Evolutionary conservation across 2,797 vertebrate species (phyloP).

Genomic region (Phyllotis vaccarum): DNA sequence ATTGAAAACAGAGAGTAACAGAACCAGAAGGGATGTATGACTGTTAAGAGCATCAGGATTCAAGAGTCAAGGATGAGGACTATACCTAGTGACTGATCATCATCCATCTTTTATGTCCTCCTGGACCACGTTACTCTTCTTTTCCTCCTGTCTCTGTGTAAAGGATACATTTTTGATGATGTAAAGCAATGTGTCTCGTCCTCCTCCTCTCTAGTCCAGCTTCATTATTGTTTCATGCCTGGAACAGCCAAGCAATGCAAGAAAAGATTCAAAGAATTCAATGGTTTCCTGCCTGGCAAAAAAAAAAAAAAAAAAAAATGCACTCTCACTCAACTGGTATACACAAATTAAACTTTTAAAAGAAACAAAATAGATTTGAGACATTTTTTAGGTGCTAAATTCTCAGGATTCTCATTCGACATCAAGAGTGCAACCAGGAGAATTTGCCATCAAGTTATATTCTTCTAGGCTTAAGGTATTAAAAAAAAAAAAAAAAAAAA

Average conservation of each 20-base stretch:
- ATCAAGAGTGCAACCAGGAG: background rate
- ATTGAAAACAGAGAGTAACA: background rate
- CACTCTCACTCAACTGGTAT: background rate
- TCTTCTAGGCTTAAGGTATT: background rate
- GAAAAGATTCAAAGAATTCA: background rate
- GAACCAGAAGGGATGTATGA: background rate
- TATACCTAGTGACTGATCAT: background rate
- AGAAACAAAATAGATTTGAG: background rate
- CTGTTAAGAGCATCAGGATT: background rate
- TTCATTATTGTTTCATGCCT: background rate
- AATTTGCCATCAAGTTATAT: background rate
- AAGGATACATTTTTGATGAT: background rate
- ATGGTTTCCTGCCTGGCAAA: background rate
- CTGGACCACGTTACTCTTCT: background rate
- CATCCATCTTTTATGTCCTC: background rate
- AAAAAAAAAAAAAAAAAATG: too few species aligned
- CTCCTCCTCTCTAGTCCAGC: background rate
- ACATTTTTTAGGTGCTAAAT: conserved; percentile 45
- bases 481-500: too few species aligned
- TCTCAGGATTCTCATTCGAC: background rate
- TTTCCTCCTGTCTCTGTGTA: background rate
- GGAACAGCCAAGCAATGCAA: background rate
- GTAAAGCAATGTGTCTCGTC: background rate
- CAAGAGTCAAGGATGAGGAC: background rate
- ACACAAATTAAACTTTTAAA: background rate